Evolutionary conservation across 1,140 invertebrate species (phyloP), one percentile per base, ranked within the genome.

Genomic region (Elymnias hypermnestra): DNA sequence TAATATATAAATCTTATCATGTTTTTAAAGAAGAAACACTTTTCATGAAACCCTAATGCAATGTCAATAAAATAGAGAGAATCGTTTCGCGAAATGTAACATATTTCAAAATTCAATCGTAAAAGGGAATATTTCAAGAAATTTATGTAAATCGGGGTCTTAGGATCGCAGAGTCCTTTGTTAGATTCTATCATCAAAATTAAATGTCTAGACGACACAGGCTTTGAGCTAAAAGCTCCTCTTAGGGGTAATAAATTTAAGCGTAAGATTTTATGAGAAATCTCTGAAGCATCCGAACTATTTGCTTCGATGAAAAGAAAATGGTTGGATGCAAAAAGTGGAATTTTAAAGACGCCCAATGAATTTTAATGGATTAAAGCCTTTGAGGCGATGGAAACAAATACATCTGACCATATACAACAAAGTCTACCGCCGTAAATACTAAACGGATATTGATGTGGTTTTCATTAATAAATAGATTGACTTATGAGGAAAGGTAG

Each of bases 251-350:
- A 47, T 47, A 40, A 39, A 40, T 39, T 31, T 46, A 29, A 39
- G 26, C 28, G 17, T 37, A 37, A 19, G 15, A 28, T 31, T 47
- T 46, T 46, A 29, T 47, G 37, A 47, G 29, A 33, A 47, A 47
- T 47, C 44, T 22, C 28, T 31, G 15, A 47, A 31, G 44, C 26
- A 39, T 47, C 25, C 13, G 10, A n/a, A 26, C 37, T 47, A 33
- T 47, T 47, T 47, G 38, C 44, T 47, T 47, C 40, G 44, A 47
- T 33, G 44, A n/a, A 9, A 18, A 33, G 40, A 43, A 43, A 19
- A 33, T 22, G 29, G 36, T 18, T 39, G n/a, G 40, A 33, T 33
- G 19, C 14, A 40, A 47, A 47, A 33, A 47, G 29, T 33, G 29
- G 29, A 33, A 33, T 33, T 33, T 33, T 33, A 33, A 33, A 12